Base-by-base conservation (phyloP, 2,888 invertebrate species). In the Drosophila melanosoma region DNA sequence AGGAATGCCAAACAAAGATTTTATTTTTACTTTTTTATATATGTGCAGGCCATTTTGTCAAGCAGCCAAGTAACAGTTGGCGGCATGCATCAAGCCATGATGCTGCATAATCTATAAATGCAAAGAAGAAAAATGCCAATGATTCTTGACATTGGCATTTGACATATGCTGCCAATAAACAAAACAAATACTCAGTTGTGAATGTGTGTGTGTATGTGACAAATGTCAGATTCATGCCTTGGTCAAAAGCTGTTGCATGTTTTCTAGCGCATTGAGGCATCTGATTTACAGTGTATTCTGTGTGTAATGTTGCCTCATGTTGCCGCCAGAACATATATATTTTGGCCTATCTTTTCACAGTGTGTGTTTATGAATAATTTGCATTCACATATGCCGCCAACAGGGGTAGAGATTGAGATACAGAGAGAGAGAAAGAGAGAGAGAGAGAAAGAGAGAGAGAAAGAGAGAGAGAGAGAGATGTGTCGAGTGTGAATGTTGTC, bases 181-280 rank as follows among this genome's bases (percentile, higher is more conserved):
- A 72, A 76, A 78, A 76, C 58, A 77, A 80, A 78, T 80, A 58
- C 38, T 67, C 70, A 63, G 76, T 60, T 63, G n/a, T 26, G 29
- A 29, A 32, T 29, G 11, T 42, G 52, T 45, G 69, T 62, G 60
- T 64, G 72, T 64, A 61, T 76, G 72, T 68, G 83, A 65, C 72
- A 61, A 68, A 73, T 73, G 74, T 58, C 59, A 42, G 53, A 59
- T 36, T 69, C 58, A 62, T 62, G 66, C 51, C 67, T 85, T 72
- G 82, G 63, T 69, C 64, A 69, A 83, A 81, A 64, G 69, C 74
- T 83, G 84, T 77, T 87, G 79, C 84, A 87, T 77, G 82, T 84
- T 88, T 88, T 69, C 63, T 52, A 64, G 81, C 83, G 90, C 83
- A 83, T 59, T 69, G 59, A 65, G 66, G 64, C 88, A 64, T 78